phyloP scores from a whole-genome alignment of 2,888 invertebrate species.

The Synergus umbraculus region DNA sequence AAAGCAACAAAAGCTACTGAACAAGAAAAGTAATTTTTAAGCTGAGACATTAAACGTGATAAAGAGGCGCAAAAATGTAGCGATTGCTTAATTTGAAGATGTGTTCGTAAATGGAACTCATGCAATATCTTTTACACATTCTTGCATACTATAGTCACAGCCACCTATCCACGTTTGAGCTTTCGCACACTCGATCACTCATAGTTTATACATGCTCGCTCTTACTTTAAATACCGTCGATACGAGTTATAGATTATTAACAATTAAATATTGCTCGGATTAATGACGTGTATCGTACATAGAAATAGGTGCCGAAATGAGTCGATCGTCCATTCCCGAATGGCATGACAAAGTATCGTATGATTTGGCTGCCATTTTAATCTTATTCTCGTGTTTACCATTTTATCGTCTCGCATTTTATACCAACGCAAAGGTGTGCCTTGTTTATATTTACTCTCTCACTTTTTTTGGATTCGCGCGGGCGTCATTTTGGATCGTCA shows the following conservation, averaged over 20 bases:
- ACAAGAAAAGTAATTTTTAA: background rate
- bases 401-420: slow-evolving; percentile 56
- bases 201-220: slow-evolving; percentile 49
- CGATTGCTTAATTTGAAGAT: background rate
- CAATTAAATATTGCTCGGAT: slow-evolving; percentile 63
- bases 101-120: slow-evolving; percentile 44
- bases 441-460: slow-evolving; percentile 44
- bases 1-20: too few relatives aligned
- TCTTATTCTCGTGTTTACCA: slow-evolving; percentile 50
- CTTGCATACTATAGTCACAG: slow-evolving; percentile 73
- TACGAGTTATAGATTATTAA: slow-evolving; percentile 49
- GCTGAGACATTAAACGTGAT: background rate
- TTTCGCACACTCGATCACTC: slow-evolving; percentile 57
- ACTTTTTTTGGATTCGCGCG: slow-evolving; percentile 50
- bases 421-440: slow-evolving; percentile 60
- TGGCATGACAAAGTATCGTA: slow-evolving; percentile 55
- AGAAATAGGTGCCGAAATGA: slow-evolving; percentile 74
- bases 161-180: slow-evolving; percentile 68
- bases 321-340: slow-evolving; percentile 59
- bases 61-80: background rate
- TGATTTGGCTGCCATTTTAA: slow-evolving; percentile 58
- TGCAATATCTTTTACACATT: slow-evolving; percentile 42
- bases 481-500: slow-evolving; percentile 36
- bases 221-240: slow-evolving; percentile 41
- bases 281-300: slow-evolving; percentile 69